Base-by-base conservation (phyloP, 1,140 invertebrate species). In the Hylyphantes graminicola region DNA sequence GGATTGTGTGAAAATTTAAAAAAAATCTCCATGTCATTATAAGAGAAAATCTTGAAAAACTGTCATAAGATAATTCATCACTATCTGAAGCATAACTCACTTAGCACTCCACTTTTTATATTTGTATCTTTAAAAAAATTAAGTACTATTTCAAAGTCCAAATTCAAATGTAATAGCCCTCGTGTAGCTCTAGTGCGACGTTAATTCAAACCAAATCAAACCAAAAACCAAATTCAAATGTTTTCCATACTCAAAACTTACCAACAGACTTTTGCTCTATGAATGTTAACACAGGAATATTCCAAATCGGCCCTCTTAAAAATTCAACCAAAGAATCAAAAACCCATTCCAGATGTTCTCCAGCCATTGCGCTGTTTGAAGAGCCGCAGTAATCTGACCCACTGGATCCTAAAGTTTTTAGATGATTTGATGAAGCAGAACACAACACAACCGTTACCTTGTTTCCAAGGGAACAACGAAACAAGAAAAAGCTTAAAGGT, bases 201-300 rank as follows among this genome's bases (percentile, higher is more conserved):
- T n/a, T n/a, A n/a, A n/a, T 67, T 15, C 21, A 15, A 11, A 67
- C 10, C 15, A 11, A 21, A 67, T n/a, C 21, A n/a, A 15, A 10
- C 9, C 9, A 15, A 63, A 50, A 48, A 63, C 7, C 10, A 77
- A 57, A 11, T 48, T 68, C 35, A 35, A 35, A 35, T 35, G 35
- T 35, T 35, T 5, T 35, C 35, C 5, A 35, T 35, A 35, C 35
- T 35, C 5, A 35, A 68, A 19, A 90, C 92, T 92, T 92, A 96
- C 96, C 94, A 70, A 96, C 89, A 64, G 95, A 97, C 89, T 96
- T 96, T 88, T 97, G 94, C 90, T 97, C 96, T 17, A 97, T 94
- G 87, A 97, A 97, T 17, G 94, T 96, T 85, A 95, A 92, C 55
- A 97, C 90, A 6, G 96, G 96, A 12, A 95, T 92, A 88, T 95